Evolutionary conservation across 2,113 vertebrate species (phyloP), one percentile per base, ranked within the genome.

Genomic region (Lutjanus erythropterus): DNA sequence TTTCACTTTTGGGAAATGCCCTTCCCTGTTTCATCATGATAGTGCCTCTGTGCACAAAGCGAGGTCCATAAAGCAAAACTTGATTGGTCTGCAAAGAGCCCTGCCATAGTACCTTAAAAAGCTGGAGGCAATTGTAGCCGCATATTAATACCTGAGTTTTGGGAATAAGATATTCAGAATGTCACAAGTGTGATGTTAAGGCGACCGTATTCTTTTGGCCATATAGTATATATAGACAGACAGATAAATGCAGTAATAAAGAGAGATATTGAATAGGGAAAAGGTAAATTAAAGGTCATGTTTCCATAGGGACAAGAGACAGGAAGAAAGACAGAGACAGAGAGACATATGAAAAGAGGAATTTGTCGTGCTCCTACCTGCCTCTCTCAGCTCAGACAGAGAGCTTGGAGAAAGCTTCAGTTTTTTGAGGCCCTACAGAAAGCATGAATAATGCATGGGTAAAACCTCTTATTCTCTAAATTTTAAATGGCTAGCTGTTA

Each of bases 401-500:
- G 65, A 81, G 86, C 85, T 83, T 72, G 86, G 29, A 75, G 61
- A 88, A 81, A 78, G 73, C 83, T 62, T 84, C 9, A n/a, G 42
- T 86, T 90, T 88, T 86, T 86, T 82, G 50, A 88, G 58, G 84
- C 67, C 81, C 86, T 83, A 89, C 84, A 86, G 83, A 88, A 86
- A 84, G 50, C 49, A 90, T 94, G 49, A 88, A 93, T 94, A 88
- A 93, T 94, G 76, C 65, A 94, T 87, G 33, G 52, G 6, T 70
- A 83, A 90, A 93, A 90, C 89, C 88, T 91, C 81, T 89, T 91
- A 92, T 92, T 94, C 89, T 92, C 75, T 89, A 85, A 83, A 92
- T 93, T 92, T 94, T 93, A 90, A 90, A 93, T 93, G 90, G 66
- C 76, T 78, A 9, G 56, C 83, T 82, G 79, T 87, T 90, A 64